Evolutionary conservation across 2,797 vertebrate species (phyloP).

Genomic region (Columba guinea): DNA sequence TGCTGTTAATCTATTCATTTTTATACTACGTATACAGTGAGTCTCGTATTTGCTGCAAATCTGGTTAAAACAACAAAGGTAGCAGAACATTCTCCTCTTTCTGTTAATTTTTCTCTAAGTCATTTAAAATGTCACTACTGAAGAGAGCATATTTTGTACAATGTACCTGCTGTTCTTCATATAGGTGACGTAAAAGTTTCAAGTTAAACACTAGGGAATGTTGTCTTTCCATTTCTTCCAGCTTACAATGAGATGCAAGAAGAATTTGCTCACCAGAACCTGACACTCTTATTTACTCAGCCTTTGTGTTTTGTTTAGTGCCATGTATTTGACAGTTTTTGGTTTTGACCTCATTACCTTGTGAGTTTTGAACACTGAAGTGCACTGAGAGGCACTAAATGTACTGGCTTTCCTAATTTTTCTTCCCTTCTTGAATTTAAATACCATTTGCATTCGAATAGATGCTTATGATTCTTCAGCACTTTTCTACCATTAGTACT

Average conservation of each 20-base stretch:
- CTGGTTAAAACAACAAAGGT: not conserved
- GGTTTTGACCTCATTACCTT: not conserved
- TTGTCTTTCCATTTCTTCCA: not conserved
- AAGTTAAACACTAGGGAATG: not conserved
- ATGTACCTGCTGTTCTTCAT: not conserved
- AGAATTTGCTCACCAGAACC: not conserved
- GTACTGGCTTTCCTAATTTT: not conserved
- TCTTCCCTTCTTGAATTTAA: conserved; percentile 8
- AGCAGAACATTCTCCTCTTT: not conserved
- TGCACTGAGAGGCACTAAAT: not conserved
- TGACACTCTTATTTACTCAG: not conserved
- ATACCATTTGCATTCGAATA: conserved; percentile 34
- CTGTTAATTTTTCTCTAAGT: not conserved
- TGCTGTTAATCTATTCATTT: not conserved
- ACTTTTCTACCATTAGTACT: conserved; percentile 16
- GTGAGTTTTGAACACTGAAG: not conserved
- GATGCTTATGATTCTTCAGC: conserved; percentile 18
- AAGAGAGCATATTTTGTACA: not conserved
- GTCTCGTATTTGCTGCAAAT: not conserved
- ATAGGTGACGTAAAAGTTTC: not conserved
- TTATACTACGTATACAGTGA: not conserved
- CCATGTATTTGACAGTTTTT: not conserved
- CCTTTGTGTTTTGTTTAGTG: not conserved
- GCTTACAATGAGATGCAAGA: not conserved
- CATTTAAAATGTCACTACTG: not conserved